A percentile compares a stretch with the other conserved stretches of the same genome.
Conservation (phyloP, 2,113 vertebrate species). For the Nanger granti region DNA sequence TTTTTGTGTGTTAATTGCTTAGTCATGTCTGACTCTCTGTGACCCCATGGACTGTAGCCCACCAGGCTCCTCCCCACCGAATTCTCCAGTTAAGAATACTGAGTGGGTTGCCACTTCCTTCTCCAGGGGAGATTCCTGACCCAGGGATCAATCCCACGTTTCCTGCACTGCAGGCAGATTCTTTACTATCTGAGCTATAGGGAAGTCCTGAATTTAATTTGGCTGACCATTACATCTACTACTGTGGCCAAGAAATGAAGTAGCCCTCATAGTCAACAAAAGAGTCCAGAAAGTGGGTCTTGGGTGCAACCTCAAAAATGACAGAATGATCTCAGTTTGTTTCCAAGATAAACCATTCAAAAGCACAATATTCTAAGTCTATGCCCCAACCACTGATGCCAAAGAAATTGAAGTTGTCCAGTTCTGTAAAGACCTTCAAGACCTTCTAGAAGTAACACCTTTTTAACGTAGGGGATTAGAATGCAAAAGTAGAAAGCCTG, state of each 20-base stretch:
- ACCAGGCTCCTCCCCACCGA: neutral
- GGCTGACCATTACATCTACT: neutral
- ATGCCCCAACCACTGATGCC: accelerated
- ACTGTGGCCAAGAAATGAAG: neutral
- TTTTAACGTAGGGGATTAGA: neutral
- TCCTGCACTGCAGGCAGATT: neutral
- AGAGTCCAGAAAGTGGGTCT: neutral
- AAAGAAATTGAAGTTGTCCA: neutral
- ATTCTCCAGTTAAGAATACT: neutral
- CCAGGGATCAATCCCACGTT: neutral
- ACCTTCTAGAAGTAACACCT: neutral
- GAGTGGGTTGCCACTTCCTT: neutral
- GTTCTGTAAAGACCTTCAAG: neutral
- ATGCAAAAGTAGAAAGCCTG: neutral
- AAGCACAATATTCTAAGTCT: neutral
- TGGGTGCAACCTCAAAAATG: neutral
- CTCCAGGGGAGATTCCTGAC: neutral
- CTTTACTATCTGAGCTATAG: neutral
- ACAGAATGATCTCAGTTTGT: neutral
- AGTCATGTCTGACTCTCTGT: neutral
- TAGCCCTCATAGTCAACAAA: neutral
- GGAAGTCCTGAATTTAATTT: neutral
- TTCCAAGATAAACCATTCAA: neutral
- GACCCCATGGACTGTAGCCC: neutral
- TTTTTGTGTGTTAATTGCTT: neutral